Conservation (phyloP, 2,113 vertebrate genomes). For the Burhinus oedicnemus region DNA sequence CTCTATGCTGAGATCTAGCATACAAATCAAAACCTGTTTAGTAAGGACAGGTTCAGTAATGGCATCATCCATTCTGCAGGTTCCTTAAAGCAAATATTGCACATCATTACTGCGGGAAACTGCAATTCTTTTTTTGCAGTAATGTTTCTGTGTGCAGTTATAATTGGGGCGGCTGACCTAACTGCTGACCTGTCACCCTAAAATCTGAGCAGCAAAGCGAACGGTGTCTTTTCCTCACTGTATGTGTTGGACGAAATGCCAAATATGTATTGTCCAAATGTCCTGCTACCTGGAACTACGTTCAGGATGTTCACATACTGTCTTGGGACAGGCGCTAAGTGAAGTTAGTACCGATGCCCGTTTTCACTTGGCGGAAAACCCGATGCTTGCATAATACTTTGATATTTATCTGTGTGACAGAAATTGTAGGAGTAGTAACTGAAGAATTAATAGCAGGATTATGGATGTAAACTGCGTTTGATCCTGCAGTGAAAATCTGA, state of each 20-base stretch:
- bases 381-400: fast-evolving
- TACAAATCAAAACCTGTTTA: neutral
- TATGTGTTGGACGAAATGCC: fast-evolving
- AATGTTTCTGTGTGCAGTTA: neutral
- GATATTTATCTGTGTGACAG: neutral
- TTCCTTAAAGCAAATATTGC: neutral
- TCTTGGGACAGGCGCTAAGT: neutral
- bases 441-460: neutral
- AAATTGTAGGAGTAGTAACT: neutral
- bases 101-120: fast-evolving
- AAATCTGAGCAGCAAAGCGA: neutral
- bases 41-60: neutral
- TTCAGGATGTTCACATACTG: fast-evolving
- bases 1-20: neutral
- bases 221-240: neutral
- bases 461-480: neutral
- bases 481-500: neutral
- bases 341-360: neutral
- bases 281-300: neutral
- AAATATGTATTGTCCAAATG: fast-evolving
- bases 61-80: neutral
- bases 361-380: neutral
- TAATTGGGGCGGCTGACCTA: neutral
- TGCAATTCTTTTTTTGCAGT: fast-evolving
- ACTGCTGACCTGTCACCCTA: neutral